Evolutionary conservation across 2,113 vertebrate genomes (phyloP), one percentile per base, ranked within the genome.

Genomic region (Micronycteris hirsuta): DNA sequence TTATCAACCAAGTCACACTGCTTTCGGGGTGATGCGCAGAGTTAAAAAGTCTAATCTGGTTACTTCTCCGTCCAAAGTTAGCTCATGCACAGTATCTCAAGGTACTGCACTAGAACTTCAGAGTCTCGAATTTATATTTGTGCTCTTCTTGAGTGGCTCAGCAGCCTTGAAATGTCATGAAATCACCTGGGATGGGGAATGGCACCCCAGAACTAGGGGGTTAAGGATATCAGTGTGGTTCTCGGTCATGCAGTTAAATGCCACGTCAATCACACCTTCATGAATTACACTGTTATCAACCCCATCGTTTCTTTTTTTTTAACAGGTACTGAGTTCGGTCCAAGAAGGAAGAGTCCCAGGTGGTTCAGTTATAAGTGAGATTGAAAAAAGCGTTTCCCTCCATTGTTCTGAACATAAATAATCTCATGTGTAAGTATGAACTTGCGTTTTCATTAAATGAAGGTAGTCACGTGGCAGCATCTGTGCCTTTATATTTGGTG

Each of bases 261-360:
- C 68, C 47, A n/a, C 7, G 20, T 36, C 26, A 92, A 68, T 92
- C 54, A 92, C 4, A 71, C 11, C 68, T 92, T 91, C 31, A 65
- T 86, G 83, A 83, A 14, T 91, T 86, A 56, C 33, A 24, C 74
- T 63, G 31, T 56, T 36, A 95, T 26, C 49, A 65, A n/a, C 82
- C 61, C 61, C 90, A 47, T 47, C 12, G 19, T 13, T 52, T 94
- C 36, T 96, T 95, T 94, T 16, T 94, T 92, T 93, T 58, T 45
- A 84, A 49, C 52, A 52, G 73, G 14, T 80, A 70, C 47, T 63
- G 63, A 84, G 28, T 77, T 97, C 52, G 16, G 89, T 89, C 36
- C 31, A 93, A 88, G 80, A 86, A 73, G 47, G 36, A 91, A 58
- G 41, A 89, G 26, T 95, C 77, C 8, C 43, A 67, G 73, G 58